A percentile compares a stretch with the other conserved stretches of the same genome.
phyloP scores from a whole-genome alignment of 1,140 invertebrate genomes.

The Rhyzopertha dominica region DNA sequence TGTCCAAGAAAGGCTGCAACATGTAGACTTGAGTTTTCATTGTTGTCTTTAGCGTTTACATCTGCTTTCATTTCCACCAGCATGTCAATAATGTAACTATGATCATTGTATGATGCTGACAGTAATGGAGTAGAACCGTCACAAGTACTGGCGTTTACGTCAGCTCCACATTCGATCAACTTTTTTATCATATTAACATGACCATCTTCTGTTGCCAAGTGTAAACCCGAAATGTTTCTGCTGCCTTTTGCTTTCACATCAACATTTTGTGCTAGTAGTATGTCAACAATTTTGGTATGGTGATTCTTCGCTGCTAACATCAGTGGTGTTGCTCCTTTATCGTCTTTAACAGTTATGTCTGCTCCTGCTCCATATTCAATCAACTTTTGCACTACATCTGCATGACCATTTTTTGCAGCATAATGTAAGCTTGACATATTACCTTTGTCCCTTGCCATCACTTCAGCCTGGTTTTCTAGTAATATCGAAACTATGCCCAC shows the following conservation, averaged over 20 bases:
- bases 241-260: constrained; percentile 19
- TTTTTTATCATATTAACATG: constrained; percentile 63
- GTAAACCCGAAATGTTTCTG: constrained; percentile 22
- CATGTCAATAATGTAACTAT: too few relatives aligned
- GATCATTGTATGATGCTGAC: constrained; percentile 48
- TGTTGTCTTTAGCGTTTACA: constrained; percentile 63
- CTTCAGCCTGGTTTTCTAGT: constrained; percentile 14
- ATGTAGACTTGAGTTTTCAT: constrained; percentile 72
- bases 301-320: constrained; percentile 62
- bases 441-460: constrained; percentile 13
- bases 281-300: constrained; percentile 51
- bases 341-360: constrained; percentile 14
- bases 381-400: constrained; percentile 15
- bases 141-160: constrained; percentile 17
- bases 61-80: too few relatives aligned
- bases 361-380: constrained; percentile 16
- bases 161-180: constrained; percentile 6
- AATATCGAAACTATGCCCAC: constrained; percentile 19
- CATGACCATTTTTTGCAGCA: constrained; percentile 43
- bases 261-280: constrained; percentile 22
- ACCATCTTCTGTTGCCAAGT: constrained; percentile 42
- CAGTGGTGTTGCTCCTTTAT: constrained; percentile 18
- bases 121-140: constrained; percentile 45
- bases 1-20: constrained; percentile 65
- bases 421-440: constrained; percentile 44